Conservation (phyloP, 2,888 invertebrate genomes). For the Drosophila recens region DNA sequence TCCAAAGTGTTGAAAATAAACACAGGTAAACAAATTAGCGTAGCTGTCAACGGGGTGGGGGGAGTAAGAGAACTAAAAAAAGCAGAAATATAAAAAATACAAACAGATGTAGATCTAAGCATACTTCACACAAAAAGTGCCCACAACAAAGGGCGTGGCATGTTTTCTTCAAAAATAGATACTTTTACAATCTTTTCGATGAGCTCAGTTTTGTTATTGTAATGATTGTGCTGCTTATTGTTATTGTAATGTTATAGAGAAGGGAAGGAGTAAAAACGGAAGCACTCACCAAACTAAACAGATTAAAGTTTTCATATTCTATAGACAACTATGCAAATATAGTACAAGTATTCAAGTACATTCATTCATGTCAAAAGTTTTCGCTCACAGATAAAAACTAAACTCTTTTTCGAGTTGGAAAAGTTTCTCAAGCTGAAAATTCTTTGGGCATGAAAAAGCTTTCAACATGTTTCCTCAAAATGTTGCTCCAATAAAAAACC, state of each 20-base stretch:
- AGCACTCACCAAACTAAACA: slow-evolving; percentile 41
- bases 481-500: slow-evolving; percentile 33
- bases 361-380: slow-evolving; percentile 50
- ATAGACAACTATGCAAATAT: slow-evolving; percentile 57
- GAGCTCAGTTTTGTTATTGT: slow-evolving; percentile 65
- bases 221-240: slow-evolving; percentile 15
- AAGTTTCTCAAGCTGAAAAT: slow-evolving; percentile 1
- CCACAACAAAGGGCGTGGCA: slow-evolving; percentile 41
- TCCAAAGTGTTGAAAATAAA: slow-evolving; percentile 55
- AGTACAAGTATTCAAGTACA: slow-evolving; percentile 16
- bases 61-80: slow-evolving; percentile 24
- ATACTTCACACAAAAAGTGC: slow-evolving; percentile 17
- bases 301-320: slow-evolving; percentile 37
- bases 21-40: slow-evolving; percentile 70
- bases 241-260: slow-evolving; percentile 40
- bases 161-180: slow-evolving; percentile 38
- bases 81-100: slow-evolving; percentile 40
- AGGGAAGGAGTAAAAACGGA: slow-evolving; percentile 41
- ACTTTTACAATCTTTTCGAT: slow-evolving; percentile 61
- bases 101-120: slow-evolving; percentile 60
- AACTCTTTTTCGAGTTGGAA: slow-evolving; percentile 26
- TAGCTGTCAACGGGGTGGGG: background rate
- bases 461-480: slow-evolving; percentile 13
- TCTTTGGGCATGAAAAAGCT: slow-evolving; percentile 7
- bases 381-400: slow-evolving; percentile 37